Evolutionary conservation across 1,140 invertebrate genomes (phyloP).

Genomic region (Pissodes strobi): DNA sequence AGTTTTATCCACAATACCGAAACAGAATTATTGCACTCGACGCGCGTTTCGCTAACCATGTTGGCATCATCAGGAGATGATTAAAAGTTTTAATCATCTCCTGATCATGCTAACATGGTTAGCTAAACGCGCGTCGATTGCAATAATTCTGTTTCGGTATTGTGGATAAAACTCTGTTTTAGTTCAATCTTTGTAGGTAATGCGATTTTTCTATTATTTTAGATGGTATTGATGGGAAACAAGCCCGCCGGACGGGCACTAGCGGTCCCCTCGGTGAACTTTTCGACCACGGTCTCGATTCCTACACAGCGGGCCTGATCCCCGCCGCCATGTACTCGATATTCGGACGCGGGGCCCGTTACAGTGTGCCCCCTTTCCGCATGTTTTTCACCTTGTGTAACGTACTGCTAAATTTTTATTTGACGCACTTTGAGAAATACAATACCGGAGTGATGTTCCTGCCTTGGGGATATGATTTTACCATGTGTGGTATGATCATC

Average conservation of each 20-base stretch:
- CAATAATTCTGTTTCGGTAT: no score
- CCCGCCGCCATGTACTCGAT: constrained; percentile 91
- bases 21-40: no score
- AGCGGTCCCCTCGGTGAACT: constrained; percentile 94
- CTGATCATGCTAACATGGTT: no score
- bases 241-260: constrained; percentile 90
- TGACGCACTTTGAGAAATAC: constrained; percentile 98
- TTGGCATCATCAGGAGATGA: no score
- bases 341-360: constrained; percentile 78
- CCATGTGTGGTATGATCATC: constrained; percentile 66
- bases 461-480: constrained; percentile 96
- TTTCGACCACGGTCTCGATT: constrained; percentile 99
- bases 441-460: constrained; percentile 94
- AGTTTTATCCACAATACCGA: no score
- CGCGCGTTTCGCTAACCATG: no score
- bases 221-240: constrained; percentile 99
- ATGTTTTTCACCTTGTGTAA: constrained; percentile 89
- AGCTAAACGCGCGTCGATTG: no score
- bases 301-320: constrained; percentile 91
- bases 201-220: no score
- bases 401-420: constrained; percentile 88
- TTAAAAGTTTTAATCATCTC: no score
- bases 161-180: no score
- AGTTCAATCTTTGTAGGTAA: no score
- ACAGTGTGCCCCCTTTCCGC: constrained; percentile 70